Conservation (phyloP, 92 coral and sea anemone species). For the Paramuricea clavata region DNA sequence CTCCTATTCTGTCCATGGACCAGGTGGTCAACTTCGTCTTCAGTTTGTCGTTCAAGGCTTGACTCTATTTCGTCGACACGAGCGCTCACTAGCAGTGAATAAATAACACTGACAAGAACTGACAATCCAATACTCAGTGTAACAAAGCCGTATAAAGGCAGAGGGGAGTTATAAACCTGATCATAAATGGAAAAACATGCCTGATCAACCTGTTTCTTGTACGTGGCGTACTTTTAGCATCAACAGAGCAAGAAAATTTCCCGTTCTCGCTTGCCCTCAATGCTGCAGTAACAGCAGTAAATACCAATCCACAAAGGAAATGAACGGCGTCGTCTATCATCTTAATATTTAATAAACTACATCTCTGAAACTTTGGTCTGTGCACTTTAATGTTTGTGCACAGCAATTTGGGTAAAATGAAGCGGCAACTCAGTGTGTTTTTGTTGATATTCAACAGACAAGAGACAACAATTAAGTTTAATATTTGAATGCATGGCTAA, state of each 20-base stretch:
- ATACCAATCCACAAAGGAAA: not conserved
- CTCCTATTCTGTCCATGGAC: too few relatives aligned
- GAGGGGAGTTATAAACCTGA: conserved; percentile 53
- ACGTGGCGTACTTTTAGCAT: too few relatives aligned
- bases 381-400: too few relatives aligned
- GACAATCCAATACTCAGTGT: conserved; percentile 25
- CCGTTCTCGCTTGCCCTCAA: not conserved
- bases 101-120: conserved; percentile 36
- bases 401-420: too few relatives aligned
- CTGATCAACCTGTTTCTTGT: conserved; percentile 35
- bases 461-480: too few relatives aligned
- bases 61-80: conserved; percentile 64
- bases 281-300: not conserved
- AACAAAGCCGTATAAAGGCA: conserved; percentile 59
- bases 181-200: conserved; percentile 62
- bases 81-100: conserved; percentile 46
- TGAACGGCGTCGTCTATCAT: too few relatives aligned
- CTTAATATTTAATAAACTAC: too few relatives aligned
- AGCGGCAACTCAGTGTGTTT: too few relatives aligned
- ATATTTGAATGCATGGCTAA: too few relatives aligned
- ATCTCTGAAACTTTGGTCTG: too few relatives aligned
- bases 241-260: not conserved
- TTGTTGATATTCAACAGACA: too few relatives aligned
- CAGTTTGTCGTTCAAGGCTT: conserved; percentile 59
- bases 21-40: too few relatives aligned